These are phyloP conservation scores for Troides helena DNA, from an alignment of 2,888 invertebrate species.

Conservation along the genomic window DNA sequence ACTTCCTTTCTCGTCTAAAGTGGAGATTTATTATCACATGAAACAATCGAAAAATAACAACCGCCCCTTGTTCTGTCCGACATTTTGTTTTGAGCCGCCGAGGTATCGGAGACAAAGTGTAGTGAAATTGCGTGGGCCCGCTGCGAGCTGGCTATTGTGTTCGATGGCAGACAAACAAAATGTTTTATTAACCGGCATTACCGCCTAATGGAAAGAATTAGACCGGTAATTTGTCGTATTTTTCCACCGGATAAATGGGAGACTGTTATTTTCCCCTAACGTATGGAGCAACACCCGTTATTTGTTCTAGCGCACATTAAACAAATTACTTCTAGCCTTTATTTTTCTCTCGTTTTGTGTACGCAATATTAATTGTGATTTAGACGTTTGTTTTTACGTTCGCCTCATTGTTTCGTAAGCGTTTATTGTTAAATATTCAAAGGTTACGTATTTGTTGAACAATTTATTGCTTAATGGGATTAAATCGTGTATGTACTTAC, in stretches of 20 bases:
- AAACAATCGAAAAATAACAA: constrained; percentile 63
- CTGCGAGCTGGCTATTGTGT: constrained; percentile 58
- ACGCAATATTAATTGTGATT: constrained; percentile 16
- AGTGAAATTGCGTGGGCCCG: constrained; percentile 59
- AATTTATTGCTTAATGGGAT: not conserved
- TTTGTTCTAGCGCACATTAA: constrained; percentile 22
- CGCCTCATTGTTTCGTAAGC: constrained; percentile 4
- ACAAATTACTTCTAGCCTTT: constrained; percentile 9
- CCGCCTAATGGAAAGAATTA: constrained; percentile 64
- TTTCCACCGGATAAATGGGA: constrained; percentile 34
- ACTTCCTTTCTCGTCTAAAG: not conserved
- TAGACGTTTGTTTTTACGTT: constrained; percentile 7
- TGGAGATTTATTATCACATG: constrained; percentile 43
- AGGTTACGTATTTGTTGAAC: not conserved
- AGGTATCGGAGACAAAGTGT: constrained; percentile 67
- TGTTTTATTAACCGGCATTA: constrained; percentile 73
- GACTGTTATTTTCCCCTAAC: constrained; percentile 30
- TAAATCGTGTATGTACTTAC: not conserved
- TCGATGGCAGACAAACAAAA: constrained; percentile 66
- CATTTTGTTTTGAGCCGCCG: constrained; percentile 53
- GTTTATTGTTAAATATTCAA: constrained; percentile 1
- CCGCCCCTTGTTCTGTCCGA: constrained; percentile 54
- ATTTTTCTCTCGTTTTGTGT: constrained; percentile 5
- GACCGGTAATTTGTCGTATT: constrained; percentile 59
- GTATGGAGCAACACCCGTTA: constrained; percentile 22